phyloP scores from a whole-genome alignment of 2,888 invertebrate species.

The Microctonus aethiopoides region DNA sequence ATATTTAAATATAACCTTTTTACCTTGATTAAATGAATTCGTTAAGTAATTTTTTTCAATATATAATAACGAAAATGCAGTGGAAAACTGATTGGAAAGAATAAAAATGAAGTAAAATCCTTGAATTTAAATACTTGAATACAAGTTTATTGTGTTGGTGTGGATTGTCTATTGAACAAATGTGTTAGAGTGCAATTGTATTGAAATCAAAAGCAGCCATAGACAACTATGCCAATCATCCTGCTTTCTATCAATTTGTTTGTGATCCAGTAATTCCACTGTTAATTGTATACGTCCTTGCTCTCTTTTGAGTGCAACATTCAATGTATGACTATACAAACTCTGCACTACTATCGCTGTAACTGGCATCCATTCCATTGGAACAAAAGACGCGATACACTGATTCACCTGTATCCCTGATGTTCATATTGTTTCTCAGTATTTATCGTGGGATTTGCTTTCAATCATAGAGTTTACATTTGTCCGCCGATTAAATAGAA shows the following conservation, averaged over 20 bases:
- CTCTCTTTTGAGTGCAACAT: background rate
- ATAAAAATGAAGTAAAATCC: background rate
- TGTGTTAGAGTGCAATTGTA: background rate
- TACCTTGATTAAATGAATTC: no score
- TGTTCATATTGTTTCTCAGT: background rate
- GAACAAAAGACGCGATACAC: background rate
- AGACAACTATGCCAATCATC: background rate
- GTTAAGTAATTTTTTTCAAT: no score
- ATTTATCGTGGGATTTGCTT: background rate
- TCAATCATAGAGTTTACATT: background rate
- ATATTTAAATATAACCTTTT: no score
- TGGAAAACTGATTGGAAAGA: background rate
- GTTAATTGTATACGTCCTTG: background rate
- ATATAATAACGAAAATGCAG: no score
- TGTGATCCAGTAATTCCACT: conserved; percentile 12
- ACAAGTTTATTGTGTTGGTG: background rate
- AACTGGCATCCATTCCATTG: background rate
- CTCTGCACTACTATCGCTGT: background rate
- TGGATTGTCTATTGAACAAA: background rate
- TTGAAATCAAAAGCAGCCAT: background rate
- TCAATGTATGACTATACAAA: background rate
- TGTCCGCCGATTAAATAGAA: background rate
- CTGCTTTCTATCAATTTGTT: background rate
- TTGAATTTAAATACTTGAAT: no score
- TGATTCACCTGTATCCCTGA: background rate